phyloP scores from a whole-genome alignment of 2,113 vertebrate genomes.

The Zapus hudsonius region DNA sequence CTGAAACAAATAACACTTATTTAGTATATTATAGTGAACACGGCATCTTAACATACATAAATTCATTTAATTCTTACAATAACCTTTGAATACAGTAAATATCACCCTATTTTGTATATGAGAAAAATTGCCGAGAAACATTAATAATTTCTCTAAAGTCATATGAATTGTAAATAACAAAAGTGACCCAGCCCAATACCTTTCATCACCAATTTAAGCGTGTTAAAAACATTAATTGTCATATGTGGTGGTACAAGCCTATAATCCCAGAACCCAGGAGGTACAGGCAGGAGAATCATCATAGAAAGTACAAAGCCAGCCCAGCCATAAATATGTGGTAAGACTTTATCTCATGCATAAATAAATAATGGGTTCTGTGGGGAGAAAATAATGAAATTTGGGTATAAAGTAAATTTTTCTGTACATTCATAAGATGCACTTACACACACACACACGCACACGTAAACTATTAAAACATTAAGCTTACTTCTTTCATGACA shows the following conservation, averaged over 20 bases:
- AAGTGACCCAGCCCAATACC: not conserved
- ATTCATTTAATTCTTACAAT: conserved; percentile 42
- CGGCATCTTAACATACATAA: conserved; percentile 13
- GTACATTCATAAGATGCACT: not conserved
- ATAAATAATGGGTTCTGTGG: not conserved
- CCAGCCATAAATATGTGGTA: not conserved
- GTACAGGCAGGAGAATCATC: not conserved
- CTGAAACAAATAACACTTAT: conserved; percentile 51
- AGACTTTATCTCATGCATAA: not conserved
- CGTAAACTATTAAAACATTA: conserved; percentile 26
- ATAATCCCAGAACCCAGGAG: not conserved
- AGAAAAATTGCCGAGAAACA: conserved; percentile 46
- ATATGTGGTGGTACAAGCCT: not conserved
- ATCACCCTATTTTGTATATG: conserved; percentile 35
- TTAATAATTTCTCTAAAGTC: conserved; percentile 17
- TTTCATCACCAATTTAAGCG: conserved; percentile 21
- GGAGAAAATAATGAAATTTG: not conserved
- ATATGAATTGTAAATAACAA: conserved; percentile 48
- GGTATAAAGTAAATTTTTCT: conserved; percentile 14
- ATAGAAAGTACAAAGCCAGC: not conserved
- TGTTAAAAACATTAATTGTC: conserved; percentile 41
- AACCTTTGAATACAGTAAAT: conserved; percentile 11
- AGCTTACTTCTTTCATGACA: conserved; percentile 36
- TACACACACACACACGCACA: not conserved
- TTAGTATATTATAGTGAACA: not conserved